Percentiles rank a stretch among this genome's conserved stretches.
These are phyloP conservation scores for Nothoprocta perdicaria DNA, from an alignment of 2,113 vertebrate species.

Conservation along the genomic window DNA sequence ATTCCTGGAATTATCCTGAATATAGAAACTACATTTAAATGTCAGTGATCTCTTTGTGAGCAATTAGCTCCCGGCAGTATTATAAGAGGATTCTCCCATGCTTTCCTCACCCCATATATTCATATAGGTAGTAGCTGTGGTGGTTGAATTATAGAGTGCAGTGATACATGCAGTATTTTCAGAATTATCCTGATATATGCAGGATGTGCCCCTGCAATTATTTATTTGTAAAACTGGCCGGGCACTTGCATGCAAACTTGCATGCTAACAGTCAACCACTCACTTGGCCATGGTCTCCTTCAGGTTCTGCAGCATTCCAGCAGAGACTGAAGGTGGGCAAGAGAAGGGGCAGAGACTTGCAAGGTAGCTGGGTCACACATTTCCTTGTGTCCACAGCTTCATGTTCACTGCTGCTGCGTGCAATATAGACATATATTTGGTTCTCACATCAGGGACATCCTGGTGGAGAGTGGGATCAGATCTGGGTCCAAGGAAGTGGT, in stretches of 20 bases:
- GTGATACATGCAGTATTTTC: neutral
- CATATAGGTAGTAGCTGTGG: neutral
- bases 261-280: neutral
- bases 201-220: neutral
- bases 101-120: neutral
- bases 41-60: neutral
- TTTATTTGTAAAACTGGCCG: neutral
- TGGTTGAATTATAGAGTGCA: neutral
- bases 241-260: neutral
- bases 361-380: too few species aligned
- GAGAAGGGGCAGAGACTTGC: too few species aligned
- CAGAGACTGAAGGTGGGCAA: neutral
- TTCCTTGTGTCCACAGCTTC: neutral
- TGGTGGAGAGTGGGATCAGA: accelerated
- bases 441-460: accelerated
- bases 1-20: conserved; percentile 5
- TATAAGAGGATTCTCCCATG: neutral
- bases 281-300: accelerated
- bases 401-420: accelerated
- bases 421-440: accelerated
- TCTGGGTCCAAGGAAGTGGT: neutral
- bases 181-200: neutral
- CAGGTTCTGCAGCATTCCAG: neutral
- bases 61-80: neutral
- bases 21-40: neutral